Conservation (phyloP, 35 echinoderm and acorn worm genomes). For the Anneissia japonica region DNA sequence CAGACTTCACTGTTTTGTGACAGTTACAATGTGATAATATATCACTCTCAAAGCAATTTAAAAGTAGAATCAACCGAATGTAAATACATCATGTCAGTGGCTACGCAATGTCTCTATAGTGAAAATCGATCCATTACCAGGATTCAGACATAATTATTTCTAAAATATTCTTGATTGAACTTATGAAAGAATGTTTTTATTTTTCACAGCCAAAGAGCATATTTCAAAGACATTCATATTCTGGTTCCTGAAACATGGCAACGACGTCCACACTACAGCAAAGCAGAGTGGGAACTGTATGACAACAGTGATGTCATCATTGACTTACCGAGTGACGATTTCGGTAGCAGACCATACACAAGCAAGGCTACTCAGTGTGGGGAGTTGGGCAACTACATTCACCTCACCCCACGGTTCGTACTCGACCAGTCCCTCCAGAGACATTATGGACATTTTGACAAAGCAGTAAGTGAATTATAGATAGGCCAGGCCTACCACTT, state of each 20-base stretch:
- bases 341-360: conserved; percentile 55
- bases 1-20: too few relatives aligned
- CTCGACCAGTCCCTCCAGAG: not conserved
- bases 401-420: conserved; percentile 69
- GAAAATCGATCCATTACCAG: too few relatives aligned
- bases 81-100: too few relatives aligned
- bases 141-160: too few relatives aligned
- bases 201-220: conserved; percentile 35
- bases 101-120: too few relatives aligned
- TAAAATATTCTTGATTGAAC: too few relatives aligned
- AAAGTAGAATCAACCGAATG: too few relatives aligned
- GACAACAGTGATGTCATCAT: conserved; percentile 84
- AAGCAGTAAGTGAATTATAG: conserved; percentile 1
- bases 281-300: conserved; percentile 55
- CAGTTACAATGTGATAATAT: too few relatives aligned
- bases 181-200: not conserved
- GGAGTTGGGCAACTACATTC: conserved; percentile 52
- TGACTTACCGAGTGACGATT: conserved; percentile 35
- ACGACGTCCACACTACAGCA: not conserved
- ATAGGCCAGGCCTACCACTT: too few relatives aligned
- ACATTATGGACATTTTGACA: conserved; percentile 24
- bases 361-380: conserved; percentile 79
- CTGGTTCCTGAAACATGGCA: conserved; percentile 71
- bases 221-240: conserved; percentile 77
- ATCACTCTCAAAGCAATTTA: too few relatives aligned